Base-by-base conservation (phyloP, 1,140 invertebrate genomes). In the Calosoma granatense region DNA sequence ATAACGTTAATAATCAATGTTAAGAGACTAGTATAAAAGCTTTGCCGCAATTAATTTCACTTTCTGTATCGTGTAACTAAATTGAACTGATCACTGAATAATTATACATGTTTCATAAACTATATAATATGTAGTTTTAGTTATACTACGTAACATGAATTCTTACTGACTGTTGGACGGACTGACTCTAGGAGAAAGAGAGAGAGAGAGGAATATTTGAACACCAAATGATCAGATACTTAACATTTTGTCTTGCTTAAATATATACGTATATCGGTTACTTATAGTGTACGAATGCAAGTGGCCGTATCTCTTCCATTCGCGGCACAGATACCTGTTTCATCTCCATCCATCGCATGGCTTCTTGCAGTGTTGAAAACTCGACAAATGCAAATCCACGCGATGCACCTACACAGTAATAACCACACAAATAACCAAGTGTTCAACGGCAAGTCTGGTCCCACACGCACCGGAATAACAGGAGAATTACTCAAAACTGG, bases 311-410 rank as follows among this genome's bases (percentile, higher is more conserved):
- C 41, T 47, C 41, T 47, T 47, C 41, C 41, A 12, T 11, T 47
- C 4, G 6, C 41, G 41, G 41, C 41, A 11, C 17, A 63, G 76
- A 74, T 87, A 93, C 91, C 87, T 94, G 86, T 82, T 90, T 93
- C 75, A 85, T 81, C 74, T 94, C 90, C 86, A 96, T 95, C 89
- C 92, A 94, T 66, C 82, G 82, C 73, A 83, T 83, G 65, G 93
- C 90, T 79, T 94, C 91, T 74, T 85, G 82, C 70, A 90, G 80
- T 73, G 85, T 85, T 75, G 84, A 81, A 87, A 97, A 97, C 81
- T 96, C 93, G 76, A 96, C 88, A 83, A 95, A 96, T 75, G 91
- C 92, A 82, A 95, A 92, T 76, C 88, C 89, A 74, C 89, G 82
- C 73, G 87, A 89, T 73, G 84, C 79, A 82, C 88, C 88, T 87